Evolutionary conservation across 2,797 vertebrate genomes (phyloP).

Genomic region (Craterocephalus amniculus): DNA sequence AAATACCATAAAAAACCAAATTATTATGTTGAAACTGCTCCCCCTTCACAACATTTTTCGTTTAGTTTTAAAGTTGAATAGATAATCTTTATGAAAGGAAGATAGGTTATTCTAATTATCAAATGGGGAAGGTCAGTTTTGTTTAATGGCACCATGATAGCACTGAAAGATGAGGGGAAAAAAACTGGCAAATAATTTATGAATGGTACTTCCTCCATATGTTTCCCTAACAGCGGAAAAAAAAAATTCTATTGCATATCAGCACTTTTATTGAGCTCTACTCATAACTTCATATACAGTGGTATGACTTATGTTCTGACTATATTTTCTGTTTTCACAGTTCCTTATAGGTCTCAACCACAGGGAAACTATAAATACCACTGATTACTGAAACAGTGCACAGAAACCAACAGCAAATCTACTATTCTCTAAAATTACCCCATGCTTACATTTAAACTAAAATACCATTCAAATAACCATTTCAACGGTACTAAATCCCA

Average conservation of each 20-base stretch:
- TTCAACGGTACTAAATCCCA: background rate
- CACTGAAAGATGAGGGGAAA: slow-evolving; percentile 1
- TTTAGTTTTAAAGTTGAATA: slow-evolving; percentile 1
- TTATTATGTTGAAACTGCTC: background rate
- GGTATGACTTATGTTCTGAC: background rate
- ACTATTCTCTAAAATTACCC: slow-evolving; percentile 8
- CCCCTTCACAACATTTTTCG: background rate
- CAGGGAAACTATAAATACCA: slow-evolving; percentile 43
- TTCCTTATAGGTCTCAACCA: slow-evolving; percentile 43
- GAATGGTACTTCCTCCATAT: slow-evolving; percentile 37
- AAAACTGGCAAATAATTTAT: background rate
- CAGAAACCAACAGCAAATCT: slow-evolving; percentile 21
- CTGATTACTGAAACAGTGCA: background rate
- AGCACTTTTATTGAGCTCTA: slow-evolving; percentile 20
- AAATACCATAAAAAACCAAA: slow-evolving; percentile 8
- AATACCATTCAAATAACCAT: background rate
- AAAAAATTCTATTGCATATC: slow-evolving; percentile 5
- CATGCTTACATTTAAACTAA: background rate
- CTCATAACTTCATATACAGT: slow-evolving; percentile 14
- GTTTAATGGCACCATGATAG: background rate
- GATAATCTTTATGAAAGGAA: slow-evolving; percentile 1
- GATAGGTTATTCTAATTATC: background rate
- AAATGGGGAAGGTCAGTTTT: slow-evolving; percentile 6
- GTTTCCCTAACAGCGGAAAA: slow-evolving; percentile 9
- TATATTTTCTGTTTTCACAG: slow-evolving; percentile 11